Evolutionary conservation across 2,797 vertebrate species (phyloP), one percentile per base, ranked within the genome.

Genomic region (Spea hammondii): DNA sequence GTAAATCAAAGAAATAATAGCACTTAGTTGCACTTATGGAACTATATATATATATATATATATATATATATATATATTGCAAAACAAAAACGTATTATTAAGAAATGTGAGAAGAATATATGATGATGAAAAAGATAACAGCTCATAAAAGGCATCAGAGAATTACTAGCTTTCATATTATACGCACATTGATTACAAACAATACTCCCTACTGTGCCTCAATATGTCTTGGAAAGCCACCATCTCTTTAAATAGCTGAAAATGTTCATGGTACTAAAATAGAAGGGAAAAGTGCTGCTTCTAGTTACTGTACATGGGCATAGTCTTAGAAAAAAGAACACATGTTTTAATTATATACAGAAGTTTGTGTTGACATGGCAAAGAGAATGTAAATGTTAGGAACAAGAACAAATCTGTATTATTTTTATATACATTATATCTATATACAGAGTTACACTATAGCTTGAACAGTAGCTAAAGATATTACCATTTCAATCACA

Each of bases 1-100:
- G 53, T 79, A 79, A 79, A 79, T 79, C 77, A 79, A 79, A 65
- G 64, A 72, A 66, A 79, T 66, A 78, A 72, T 79, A 79, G 70
- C 70, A 79, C 77, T 79, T 79, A 79, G 77, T 79, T 70, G 64
- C 62, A 67, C 62, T 72, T 72, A 79, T 72, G 60, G 51, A 66
- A 48, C 64, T 59, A 79, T 55, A 44, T 70, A 73, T 72, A 14
- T 66, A 73, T 32, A 32, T 32, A 32, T 32, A 32, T 32, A 32
- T 32, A 32, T 32, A 32, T 32, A 32, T 32, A 32, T 32, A 32
- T 32, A 32, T 32, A 32, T 17, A 44, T 46, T 67, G 60, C 13
- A 65, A 79, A 65, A 59, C 49, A 70, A 78, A 72, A 72, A 78
- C 51, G 48, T 72, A 72, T 71, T 66, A 60, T 14, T 14, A 12